Evolutionary conservation across 1,140 invertebrate genomes (phyloP), one percentile per base, ranked within the genome.

Genomic region (Aphaenogaster ashmeadi): DNA sequence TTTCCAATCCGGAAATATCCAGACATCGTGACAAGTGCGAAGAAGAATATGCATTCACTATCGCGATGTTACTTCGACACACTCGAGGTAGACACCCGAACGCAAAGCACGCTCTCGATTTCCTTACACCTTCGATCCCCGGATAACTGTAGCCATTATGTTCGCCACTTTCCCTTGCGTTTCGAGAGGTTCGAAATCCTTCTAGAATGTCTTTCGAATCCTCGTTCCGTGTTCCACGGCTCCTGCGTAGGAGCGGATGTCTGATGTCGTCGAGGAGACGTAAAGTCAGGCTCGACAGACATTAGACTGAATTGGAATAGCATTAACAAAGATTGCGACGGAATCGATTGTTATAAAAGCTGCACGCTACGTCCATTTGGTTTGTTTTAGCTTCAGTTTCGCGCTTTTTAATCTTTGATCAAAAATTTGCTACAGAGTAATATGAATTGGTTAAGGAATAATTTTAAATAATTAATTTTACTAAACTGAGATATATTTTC

Each of bases 141-240:
- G 47, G 66, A 71, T 81, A 81, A 81, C 66, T 54, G 52, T 71
- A 71, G 50, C 79, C 64, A 71, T 71, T 81, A 81, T 71, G 66
- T 56, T 71, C 38, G 4, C 36, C 33, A 67, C 47, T 54, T 33
- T 41, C 18, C 18, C 33, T 15, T 60, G 52, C 74, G n/a, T 77
- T 60, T 80, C 60, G 33, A 80, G 77, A 78, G 56, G n/a, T 78
- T 47, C 27, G 21, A 80, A 80, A 80, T 80, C 77, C 33, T 47
- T 66, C 2, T 52, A 67, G 77, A 80, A 80, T 80, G 60, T 67
- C 60, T 15, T 64, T 52, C 44, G 13, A 67, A 80, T 80, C 44
- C 33, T 52, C 33, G 60, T 64, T 52, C 5, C 60, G 11, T 52
- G 60, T 80, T 67, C 60, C n/a, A 36, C 27, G 13, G 44, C 60